These are phyloP conservation scores for Poeciliopsis retropinna DNA, from an alignment of 2,113 vertebrate genomes.

Conservation along the genomic window DNA sequence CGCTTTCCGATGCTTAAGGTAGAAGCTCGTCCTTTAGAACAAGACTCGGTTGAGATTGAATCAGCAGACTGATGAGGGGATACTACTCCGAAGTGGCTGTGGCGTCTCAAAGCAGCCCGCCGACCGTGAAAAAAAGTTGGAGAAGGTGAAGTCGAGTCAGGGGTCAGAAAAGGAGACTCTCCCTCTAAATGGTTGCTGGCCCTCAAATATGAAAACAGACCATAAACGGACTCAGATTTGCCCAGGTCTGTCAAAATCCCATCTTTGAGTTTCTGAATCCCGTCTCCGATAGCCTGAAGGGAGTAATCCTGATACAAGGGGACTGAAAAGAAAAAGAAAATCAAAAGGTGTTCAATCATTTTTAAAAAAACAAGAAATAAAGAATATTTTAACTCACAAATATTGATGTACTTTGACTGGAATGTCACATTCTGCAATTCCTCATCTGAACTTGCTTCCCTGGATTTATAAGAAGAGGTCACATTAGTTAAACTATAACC, in stretches of 20 bases:
- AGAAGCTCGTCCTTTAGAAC: neutral
- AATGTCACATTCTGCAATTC: slow-evolving; percentile 34
- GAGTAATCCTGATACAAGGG: slow-evolving; percentile 83
- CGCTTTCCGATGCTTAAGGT: neutral
- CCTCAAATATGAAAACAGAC: slow-evolving; percentile 30
- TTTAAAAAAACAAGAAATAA: neutral
- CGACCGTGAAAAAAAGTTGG: neutral
- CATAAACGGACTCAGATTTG: slow-evolving; percentile 20
- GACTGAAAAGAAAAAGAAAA: slow-evolving; percentile 50
- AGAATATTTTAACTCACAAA: slow-evolving; percentile 66
- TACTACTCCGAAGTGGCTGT: neutral
- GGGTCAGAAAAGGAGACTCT: neutral
- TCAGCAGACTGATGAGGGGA: neutral
- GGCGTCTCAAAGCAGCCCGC: neutral
- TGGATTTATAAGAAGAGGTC: slow-evolving; percentile 17
- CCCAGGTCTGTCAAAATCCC: slow-evolving; percentile 49
- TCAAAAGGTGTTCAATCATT: no score
- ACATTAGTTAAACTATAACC: neutral
- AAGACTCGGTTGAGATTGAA: neutral
- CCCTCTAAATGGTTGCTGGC: accelerated
- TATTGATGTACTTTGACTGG: slow-evolving; percentile 68
- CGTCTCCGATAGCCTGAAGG: slow-evolving; percentile 47
- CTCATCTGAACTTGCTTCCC: slow-evolving; percentile 17
- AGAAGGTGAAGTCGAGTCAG: neutral
- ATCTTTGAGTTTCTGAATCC: slow-evolving; percentile 43